Conservation (phyloP, 2,797 vertebrate species). For the Selene dorsalis region DNA sequence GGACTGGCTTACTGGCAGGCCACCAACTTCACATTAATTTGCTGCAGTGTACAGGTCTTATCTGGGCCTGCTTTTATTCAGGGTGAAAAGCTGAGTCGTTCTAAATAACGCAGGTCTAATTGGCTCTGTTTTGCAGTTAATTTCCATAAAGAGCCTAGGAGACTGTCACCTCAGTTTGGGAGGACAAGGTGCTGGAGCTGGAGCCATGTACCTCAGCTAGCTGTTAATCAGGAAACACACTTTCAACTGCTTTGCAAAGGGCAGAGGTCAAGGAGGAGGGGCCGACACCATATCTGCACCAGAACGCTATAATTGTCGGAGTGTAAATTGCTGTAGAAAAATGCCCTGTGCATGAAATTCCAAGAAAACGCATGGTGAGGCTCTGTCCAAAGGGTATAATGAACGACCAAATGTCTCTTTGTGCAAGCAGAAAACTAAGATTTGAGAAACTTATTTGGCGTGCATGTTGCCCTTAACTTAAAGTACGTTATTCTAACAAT, state of each 20-base stretch:
- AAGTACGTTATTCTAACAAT: slow-evolving; percentile 10
- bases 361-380: slow-evolving; percentile 59
- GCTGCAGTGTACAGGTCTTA: slow-evolving; percentile 69
- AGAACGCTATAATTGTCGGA: slow-evolving; percentile 79
- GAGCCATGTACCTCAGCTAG: slow-evolving; percentile 71
- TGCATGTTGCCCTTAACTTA: slow-evolving; percentile 5
- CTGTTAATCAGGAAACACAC: slow-evolving; percentile 86
- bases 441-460: slow-evolving; percentile 48
- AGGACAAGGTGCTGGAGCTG: slow-evolving; percentile 77
- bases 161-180: slow-evolving; percentile 82
- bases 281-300: slow-evolving; percentile 83
- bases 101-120: slow-evolving; percentile 88
- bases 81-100: slow-evolving; percentile 81
- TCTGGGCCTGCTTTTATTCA: slow-evolving; percentile 79
- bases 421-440: slow-evolving; percentile 66
- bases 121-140: slow-evolving; percentile 86
- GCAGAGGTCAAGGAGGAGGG: slow-evolving; percentile 84
- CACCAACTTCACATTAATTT: slow-evolving; percentile 83
- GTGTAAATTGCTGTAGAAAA: slow-evolving; percentile 85
- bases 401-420: slow-evolving; percentile 69
- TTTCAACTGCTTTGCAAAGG: slow-evolving; percentile 78
- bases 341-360: slow-evolving; percentile 74
- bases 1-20: slow-evolving; percentile 76
- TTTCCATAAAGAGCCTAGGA: slow-evolving; percentile 86
- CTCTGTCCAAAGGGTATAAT: slow-evolving; percentile 64